Percentiles rank a stretch among this genome's conserved stretches.
Conservation (phyloP, 2,113 vertebrate species). For the Ranitomeya variabilis region DNA sequence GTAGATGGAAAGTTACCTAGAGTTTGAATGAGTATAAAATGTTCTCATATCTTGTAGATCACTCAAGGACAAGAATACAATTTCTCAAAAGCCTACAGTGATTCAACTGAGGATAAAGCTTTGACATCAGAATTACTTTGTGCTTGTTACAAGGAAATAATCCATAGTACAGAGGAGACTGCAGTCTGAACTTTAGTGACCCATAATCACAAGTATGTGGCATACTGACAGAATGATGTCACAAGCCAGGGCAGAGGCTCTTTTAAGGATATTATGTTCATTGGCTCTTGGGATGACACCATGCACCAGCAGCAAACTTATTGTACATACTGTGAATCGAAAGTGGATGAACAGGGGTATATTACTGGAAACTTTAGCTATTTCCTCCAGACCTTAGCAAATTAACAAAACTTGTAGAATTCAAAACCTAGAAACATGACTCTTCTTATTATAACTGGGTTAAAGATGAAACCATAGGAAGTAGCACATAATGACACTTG, state of each 20-base stretch:
- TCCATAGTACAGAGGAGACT: conserved; percentile 4
- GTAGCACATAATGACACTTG: too few relatives aligned
- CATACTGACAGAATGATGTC: conserved; percentile 3
- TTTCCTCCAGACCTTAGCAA: too few relatives aligned
- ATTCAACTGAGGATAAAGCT: conserved; percentile 40
- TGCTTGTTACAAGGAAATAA: conserved; percentile 14
- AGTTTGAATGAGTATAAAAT: conserved; percentile 11
- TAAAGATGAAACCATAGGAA: too few relatives aligned
- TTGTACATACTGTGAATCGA: not conserved
- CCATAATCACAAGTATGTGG: not conserved
- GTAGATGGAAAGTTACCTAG: conserved; percentile 12
- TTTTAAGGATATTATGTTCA: not conserved
- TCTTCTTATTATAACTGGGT: too few relatives aligned
- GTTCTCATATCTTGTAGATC: conserved; percentile 31
- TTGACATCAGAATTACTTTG: conserved; percentile 29
- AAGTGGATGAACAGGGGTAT: not conserved
- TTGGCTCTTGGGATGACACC: not conserved
- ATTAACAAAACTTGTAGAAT: too few relatives aligned
- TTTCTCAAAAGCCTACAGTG: conserved; percentile 29
- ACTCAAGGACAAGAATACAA: conserved; percentile 32
- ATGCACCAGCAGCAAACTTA: not conserved
- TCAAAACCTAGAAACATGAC: not conserved
- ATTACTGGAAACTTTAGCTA: not conserved
- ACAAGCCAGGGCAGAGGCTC: not conserved
- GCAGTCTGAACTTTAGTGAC: conserved; percentile 1